Base-by-base conservation (phyloP, 1,140 invertebrate species). In the Zaprionus ghesquierei region DNA sequence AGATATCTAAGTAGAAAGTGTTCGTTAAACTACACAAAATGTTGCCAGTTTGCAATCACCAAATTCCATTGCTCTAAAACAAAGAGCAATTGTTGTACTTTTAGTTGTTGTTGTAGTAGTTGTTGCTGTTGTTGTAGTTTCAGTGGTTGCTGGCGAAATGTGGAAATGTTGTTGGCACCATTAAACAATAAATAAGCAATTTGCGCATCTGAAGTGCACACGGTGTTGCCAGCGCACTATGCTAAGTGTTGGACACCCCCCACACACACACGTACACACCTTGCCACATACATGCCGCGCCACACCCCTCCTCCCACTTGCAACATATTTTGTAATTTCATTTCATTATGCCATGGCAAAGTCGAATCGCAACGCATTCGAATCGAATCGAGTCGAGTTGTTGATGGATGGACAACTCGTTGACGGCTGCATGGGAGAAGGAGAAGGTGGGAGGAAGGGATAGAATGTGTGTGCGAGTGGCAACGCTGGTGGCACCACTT, bases 121-220 rank as follows among this genome's bases (percentile, higher is more conserved):
- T 50, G n/a, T 6, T 27, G 25, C 25, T 58, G 33, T 9, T 53
- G 33, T 13, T 59, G 25, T 12, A 41, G 44, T 33, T 50, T 51
- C 65, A 70, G 69, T 62, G 65, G 41, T 18, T 31, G 54, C 64
- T 77, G 23, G 25, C 38, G 70, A 72, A 68, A 53, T 65, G n/a
- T n/a, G 62, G 46, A 82, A 82, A 82, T 82, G 79, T 74, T 74
- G 79, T 77, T 87, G 63, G 75, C 75, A 75, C 81, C 79, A 84
- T 86, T 87, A 80, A 87, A 87, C 84, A 87, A 87, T 89, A 87
- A 87, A 87, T 87, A 89, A 79, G 72, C 84, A 89, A 87, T 89
- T 87, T 87, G 87, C 77, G 73, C 54, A 59, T 66, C 80, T 80
- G 75, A 58, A 55, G 68, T 58, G 44, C 9, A n/a, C 20, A 58